These are phyloP conservation scores for Eudemis profundana DNA, from an alignment of 2,888 invertebrate genomes.

Conservation along the genomic window DNA sequence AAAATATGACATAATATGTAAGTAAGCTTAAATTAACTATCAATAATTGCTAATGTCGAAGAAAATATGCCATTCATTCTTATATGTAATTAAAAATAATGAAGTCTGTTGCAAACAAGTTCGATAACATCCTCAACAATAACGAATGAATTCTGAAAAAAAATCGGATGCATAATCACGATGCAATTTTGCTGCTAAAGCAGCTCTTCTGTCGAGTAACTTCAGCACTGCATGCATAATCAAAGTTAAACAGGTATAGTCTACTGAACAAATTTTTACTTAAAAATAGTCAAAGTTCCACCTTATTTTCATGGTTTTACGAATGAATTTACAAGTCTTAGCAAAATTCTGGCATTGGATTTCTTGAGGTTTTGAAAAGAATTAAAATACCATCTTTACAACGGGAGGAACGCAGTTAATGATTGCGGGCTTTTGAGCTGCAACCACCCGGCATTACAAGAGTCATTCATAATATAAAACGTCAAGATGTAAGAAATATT, in stretches of 20 bases:
- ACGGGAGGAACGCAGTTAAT: background rate
- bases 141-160: conserved; percentile 20
- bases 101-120: background rate
- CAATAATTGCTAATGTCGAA: background rate
- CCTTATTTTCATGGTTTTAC: conserved; percentile 1
- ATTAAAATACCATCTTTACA: conserved; percentile 11
- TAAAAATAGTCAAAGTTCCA: conserved; percentile 15
- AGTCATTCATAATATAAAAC: background rate
- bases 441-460: background rate
- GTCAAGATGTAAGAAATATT: background rate
- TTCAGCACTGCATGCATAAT: conserved; percentile 43
- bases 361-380: conserved; percentile 15
- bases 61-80: background rate
- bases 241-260: conserved; percentile 36
- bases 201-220: conserved; percentile 34
- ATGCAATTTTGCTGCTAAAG: conserved; percentile 41
- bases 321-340: conserved; percentile 3
- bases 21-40: too few relatives aligned
- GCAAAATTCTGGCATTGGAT: conserved; percentile 15
- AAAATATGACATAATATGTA: too few relatives aligned
- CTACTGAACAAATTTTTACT: conserved; percentile 26
- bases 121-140: conserved; percentile 13
- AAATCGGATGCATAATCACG: conserved; percentile 36
- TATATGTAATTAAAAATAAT: too few relatives aligned
- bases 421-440: background rate